Evolutionary conservation across 2,888 invertebrate genomes (phyloP).

Genomic region (Andrena camellia): DNA sequence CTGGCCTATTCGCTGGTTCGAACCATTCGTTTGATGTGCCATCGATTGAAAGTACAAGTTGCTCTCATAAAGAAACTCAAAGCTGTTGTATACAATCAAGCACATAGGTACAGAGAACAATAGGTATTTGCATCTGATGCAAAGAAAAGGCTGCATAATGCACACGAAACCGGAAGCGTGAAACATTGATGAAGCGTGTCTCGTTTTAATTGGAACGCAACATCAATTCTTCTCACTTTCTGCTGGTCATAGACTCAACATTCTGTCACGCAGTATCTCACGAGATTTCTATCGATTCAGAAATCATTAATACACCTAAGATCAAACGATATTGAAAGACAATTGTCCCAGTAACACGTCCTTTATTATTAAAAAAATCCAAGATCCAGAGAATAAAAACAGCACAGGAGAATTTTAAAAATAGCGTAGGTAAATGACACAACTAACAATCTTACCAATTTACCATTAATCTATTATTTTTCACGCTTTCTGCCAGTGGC

Average conservation of each 20-base stretch:
- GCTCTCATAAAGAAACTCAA: neutral
- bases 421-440: neutral
- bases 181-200: neutral
- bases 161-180: neutral
- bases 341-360: too few relatives aligned
- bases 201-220: neutral
- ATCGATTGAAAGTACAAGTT: neutral
- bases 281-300: neutral
- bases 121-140: neutral
- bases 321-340: too few relatives aligned
- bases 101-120: too few relatives aligned
- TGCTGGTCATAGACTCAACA: neutral
- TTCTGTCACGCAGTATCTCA: neutral
- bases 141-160: neutral
- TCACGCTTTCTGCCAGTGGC: slow-evolving; percentile 1
- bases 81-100: too few relatives aligned
- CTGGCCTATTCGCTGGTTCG: neutral
- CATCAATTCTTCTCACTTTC: slow-evolving; percentile 1
- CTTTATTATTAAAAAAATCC: too few relatives aligned
- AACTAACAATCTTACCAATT: neutral
- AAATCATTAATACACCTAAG: neutral
- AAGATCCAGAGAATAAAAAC: too few relatives aligned
- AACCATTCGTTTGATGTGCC: neutral
- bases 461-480: neutral
- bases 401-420: neutral